phyloP scores from a whole-genome alignment of 1,140 invertebrate species.

The Eurosta solidaginis region DNA sequence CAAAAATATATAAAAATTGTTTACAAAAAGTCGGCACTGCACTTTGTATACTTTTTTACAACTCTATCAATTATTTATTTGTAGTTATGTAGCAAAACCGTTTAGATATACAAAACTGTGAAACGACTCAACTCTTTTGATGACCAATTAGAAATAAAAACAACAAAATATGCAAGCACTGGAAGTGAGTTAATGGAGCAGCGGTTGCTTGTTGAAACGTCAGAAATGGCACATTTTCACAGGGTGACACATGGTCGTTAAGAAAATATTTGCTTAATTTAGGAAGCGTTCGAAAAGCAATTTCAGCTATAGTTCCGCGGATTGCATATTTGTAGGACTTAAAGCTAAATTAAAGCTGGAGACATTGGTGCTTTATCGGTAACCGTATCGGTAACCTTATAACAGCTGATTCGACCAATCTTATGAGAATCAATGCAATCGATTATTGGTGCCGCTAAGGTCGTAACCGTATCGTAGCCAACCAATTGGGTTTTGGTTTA shows the following conservation, averaged over 20 bases:
- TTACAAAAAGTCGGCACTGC: neutral
- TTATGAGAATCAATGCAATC: too few species aligned
- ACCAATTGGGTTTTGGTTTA: too few species aligned
- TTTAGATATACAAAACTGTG: neutral
- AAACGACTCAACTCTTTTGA: neutral
- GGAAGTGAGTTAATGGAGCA: neutral
- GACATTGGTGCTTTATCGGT: too few species aligned
- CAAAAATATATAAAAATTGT: neutral
- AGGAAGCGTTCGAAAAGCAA: neutral
- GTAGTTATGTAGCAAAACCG: too few species aligned
- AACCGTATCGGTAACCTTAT: too few species aligned
- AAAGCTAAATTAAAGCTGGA: too few species aligned
- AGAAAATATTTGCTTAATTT: too few species aligned
- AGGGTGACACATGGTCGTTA: neutral
- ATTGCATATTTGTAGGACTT: too few species aligned
- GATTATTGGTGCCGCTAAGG: too few species aligned
- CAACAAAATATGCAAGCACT: neutral
- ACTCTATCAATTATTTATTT: neutral
- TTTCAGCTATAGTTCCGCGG: too few species aligned
- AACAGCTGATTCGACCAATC: too few species aligned
- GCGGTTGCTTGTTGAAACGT: neutral
- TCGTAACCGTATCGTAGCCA: too few species aligned
- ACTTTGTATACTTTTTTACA: neutral
- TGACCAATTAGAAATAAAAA: conserved; percentile 4
- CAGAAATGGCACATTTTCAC: neutral